Conservation (phyloP, 2,797 vertebrate genomes). For the Sitta carolinensis region DNA sequence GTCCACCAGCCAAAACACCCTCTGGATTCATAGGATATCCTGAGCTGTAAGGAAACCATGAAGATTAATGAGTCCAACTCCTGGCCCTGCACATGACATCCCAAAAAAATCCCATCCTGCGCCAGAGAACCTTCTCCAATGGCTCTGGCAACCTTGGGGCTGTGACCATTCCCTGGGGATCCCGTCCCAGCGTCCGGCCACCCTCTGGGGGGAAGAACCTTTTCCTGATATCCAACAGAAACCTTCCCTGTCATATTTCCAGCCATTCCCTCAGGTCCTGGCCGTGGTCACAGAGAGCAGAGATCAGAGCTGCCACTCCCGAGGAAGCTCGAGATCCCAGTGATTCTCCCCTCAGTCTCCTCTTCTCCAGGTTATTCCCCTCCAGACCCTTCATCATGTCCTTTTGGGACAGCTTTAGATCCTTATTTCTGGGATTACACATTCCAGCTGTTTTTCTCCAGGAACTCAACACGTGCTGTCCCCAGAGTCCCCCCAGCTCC, state of each 20-base stretch:
- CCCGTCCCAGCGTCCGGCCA: too few species aligned
- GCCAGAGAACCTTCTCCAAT: too few species aligned
- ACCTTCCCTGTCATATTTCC: background rate
- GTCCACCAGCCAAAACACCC: background rate
- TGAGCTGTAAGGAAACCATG: rapidly evolving
- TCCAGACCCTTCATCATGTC: rapidly evolving
- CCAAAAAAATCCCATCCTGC: background rate
- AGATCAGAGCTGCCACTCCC: background rate
- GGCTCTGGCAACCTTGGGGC: too few species aligned
- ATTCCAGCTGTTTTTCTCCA: background rate
- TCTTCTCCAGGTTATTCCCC: background rate
- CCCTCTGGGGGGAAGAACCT: background rate
- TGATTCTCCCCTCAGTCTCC: background rate
- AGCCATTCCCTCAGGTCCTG: background rate
- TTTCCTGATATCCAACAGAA: background rate
- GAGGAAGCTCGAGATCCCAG: background rate
- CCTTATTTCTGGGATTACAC: background rate
- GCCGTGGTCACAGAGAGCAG: rapidly evolving
- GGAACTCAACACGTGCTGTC: rapidly evolving
- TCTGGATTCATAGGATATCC: background rate
- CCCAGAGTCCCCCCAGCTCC: background rate
- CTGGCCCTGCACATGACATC: background rate
- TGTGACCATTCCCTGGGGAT: too few species aligned
- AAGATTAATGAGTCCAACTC: background rate
- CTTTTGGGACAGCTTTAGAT: background rate